Percentiles rank a stretch among this genome's conserved stretches.
Conservation (phyloP, 2,113 vertebrate genomes). For the Holacanthus passer region DNA sequence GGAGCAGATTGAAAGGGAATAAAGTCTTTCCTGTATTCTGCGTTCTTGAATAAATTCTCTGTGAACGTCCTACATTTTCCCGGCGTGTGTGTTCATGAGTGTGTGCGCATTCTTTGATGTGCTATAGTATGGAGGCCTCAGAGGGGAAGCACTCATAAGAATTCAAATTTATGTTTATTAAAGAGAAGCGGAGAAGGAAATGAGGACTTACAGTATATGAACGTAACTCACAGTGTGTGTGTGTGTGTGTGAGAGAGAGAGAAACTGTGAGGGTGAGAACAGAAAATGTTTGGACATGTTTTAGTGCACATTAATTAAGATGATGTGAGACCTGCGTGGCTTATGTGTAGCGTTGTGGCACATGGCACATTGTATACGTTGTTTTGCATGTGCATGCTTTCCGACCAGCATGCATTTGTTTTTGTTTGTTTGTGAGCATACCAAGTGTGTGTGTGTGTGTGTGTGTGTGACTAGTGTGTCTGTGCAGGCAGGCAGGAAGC, state of each 20-base stretch:
- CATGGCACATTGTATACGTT: constrained; percentile 17
- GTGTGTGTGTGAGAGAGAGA: background rate
- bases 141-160: constrained; percentile 59
- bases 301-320: constrained; percentile 20
- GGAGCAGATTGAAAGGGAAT: constrained; percentile 50
- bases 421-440: constrained; percentile 48
- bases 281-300: constrained; percentile 30
- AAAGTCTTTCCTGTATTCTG: constrained; percentile 49
- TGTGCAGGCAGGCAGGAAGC: constrained; percentile 56
- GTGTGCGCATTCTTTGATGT: constrained; percentile 60
- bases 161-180: constrained; percentile 77
- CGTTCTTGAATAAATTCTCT: constrained; percentile 66
- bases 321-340: background rate
- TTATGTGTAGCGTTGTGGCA: constrained; percentile 9
- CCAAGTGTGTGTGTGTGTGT: constrained; percentile 40
- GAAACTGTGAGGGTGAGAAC: constrained; percentile 5
- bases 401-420: constrained; percentile 60
- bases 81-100: constrained; percentile 14
- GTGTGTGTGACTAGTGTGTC: constrained; percentile 25
- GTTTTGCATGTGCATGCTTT: constrained; percentile 41
- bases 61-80: constrained; percentile 73
- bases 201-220: constrained; percentile 47
- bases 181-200: constrained; percentile 46
- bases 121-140: constrained; percentile 50
- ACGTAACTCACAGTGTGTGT: constrained; percentile 6